Evolutionary conservation across 2,113 vertebrate genomes (phyloP), one percentile per base, ranked within the genome.

Genomic region (Forbesichthys agassizii): DNA sequence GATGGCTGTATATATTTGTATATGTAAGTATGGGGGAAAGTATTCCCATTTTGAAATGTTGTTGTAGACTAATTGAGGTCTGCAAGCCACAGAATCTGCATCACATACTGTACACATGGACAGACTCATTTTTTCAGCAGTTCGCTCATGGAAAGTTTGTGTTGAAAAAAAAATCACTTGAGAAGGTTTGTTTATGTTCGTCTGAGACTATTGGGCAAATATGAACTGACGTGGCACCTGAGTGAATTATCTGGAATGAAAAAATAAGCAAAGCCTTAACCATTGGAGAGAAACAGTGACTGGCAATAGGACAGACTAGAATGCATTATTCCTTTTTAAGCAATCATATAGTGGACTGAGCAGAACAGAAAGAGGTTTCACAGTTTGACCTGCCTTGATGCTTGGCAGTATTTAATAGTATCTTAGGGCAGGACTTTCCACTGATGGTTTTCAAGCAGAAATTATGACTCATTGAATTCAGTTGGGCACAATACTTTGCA

Each of bases 341-440:
- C 42, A 49, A 56, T 69, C 58, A 58, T 51, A 68, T 27, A 20
- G 69, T 60, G 13, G 46, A 65, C 48, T 6, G 46, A 51, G 66
- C 51, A 62, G 46, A 27, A 75, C 49, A 76, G 9, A 67, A 14
- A 76, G 69, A 86, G 69, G 60, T 74, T 71, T 86, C 53, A 69
- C 54, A 69, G 51, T 73, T 71, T 61, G 84, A 90, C 80, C 85
- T 79, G 79, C 73, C 9, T 61, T 64, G 65, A 73, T 80, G 79
- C 89, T 84, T 88, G 88, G 89, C 83, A 86, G 74, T 71, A 81
- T 80, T 87, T 86, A 78, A 90, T 87, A 87, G 80, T 82, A 84
- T 91, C 77, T 86, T 87, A 66, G 74, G 74, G 73, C 68, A 79
- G 86, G 62, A 79, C 81, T 89, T 92, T 90, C 84, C 89, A 83